A percentile compares a stretch with the other conserved stretches of the same genome.
Conservation (phyloP, 2,888 invertebrate species). For the Hirtodrosophila alboralis region DNA sequence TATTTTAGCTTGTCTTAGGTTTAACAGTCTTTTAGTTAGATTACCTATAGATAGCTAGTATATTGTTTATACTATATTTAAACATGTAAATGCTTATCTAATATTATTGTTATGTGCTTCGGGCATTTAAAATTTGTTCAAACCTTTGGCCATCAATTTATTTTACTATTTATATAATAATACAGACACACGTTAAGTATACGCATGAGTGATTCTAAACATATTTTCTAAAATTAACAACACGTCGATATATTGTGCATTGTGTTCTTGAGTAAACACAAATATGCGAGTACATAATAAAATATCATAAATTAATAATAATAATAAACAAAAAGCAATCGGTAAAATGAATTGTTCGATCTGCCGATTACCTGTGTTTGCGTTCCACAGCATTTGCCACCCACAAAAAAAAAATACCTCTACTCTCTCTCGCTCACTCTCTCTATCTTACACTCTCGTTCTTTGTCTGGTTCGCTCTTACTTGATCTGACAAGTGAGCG, state of each 20-base stretch:
- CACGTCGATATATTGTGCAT: conserved; percentile 1
- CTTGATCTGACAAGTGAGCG: too few relatives aligned
- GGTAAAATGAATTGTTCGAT: conserved; percentile 26
- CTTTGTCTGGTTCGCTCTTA: too few relatives aligned
- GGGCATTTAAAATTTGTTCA: background rate
- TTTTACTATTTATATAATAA: conserved; percentile 37
- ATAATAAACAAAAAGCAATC: conserved; percentile 43
- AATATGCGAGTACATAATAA: conserved; percentile 39
- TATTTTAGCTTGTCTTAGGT: too few relatives aligned
- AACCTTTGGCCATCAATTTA: background rate
- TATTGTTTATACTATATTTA: background rate
- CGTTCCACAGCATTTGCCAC: too few relatives aligned
- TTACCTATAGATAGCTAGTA: conserved; percentile 21
- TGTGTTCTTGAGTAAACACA: conserved; percentile 38
- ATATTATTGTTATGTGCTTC: background rate
- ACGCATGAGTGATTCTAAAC: conserved; percentile 19
- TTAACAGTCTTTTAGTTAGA: conserved; percentile 1
- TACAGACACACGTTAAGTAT: conserved; percentile 11
- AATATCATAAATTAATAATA: conserved; percentile 55
- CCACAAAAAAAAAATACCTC: too few relatives aligned
- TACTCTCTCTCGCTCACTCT: too few relatives aligned
- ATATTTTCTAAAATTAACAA: conserved; percentile 19
- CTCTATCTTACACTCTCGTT: too few relatives aligned
- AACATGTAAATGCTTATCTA: conserved; percentile 18
- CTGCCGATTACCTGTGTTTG: conserved; percentile 30